phyloP scores from a whole-genome alignment of 2,888 invertebrate genomes.

The Pseudococcus jackbeardsleyi region DNA sequence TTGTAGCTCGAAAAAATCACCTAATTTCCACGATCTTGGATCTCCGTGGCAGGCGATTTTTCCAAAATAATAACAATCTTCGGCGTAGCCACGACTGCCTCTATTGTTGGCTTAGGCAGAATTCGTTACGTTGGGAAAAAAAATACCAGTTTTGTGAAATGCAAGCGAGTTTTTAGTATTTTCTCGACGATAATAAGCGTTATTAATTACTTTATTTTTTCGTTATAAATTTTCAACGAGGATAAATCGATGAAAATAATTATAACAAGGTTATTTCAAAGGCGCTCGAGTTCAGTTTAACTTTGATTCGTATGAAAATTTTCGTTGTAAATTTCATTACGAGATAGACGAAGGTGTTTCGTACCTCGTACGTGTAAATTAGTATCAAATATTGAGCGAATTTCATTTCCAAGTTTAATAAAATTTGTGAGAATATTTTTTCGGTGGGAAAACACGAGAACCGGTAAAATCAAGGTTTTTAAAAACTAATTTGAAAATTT shows the following conservation, averaged over 20 bases:
- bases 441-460: too few species aligned
- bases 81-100: background rate
- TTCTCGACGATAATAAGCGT: conserved; percentile 5
- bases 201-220: conserved; percentile 8
- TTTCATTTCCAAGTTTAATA: too few species aligned
- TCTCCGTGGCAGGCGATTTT: background rate
- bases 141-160: conserved; percentile 9
- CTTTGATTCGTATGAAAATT: conserved; percentile 7
- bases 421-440: too few species aligned
- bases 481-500: background rate
- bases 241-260: conserved; percentile 10
- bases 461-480: too few species aligned
- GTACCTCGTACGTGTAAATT: background rate
- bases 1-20: background rate
- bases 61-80: background rate
- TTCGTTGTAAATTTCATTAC: background rate
- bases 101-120: background rate
- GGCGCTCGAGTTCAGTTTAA: conserved; percentile 7
- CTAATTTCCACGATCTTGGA: background rate
- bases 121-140: background rate
- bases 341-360: background rate
- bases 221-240: conserved; percentile 11
- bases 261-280: conserved; percentile 35
- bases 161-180: background rate
- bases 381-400: too few species aligned